Conservation (phyloP, 2,888 invertebrate genomes). For the Parnassius apollo region DNA sequence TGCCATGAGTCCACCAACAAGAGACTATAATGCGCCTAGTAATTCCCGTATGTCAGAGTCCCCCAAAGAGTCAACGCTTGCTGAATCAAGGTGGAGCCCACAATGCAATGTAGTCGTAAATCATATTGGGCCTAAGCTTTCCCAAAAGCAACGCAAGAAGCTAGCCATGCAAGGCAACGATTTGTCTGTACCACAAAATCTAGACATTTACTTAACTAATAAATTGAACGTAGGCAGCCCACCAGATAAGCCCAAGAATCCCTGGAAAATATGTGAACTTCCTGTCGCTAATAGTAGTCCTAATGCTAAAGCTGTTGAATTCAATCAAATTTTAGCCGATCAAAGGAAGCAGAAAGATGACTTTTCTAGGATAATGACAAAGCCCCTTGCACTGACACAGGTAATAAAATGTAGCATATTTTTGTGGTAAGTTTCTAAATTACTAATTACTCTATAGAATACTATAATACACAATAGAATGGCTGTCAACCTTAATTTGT, state of each 20-base stretch:
- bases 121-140: conserved; percentile 78
- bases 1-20: conserved; percentile 38
- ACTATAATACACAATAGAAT: too few species aligned
- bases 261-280: conserved; percentile 61
- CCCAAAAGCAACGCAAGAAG: conserved; percentile 84
- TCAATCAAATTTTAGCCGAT: conserved; percentile 84
- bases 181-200: conserved; percentile 42
- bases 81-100: conserved; percentile 50
- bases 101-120: conserved; percentile 63
- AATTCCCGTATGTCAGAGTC: conserved; percentile 60
- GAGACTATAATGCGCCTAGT: conserved; percentile 37
- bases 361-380: conserved; percentile 85
- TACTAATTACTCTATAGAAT: too few species aligned
- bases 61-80: conserved; percentile 53
- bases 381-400: conserved; percentile 88
- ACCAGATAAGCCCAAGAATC: conserved; percentile 75
- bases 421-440: too few species aligned
- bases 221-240: conserved; percentile 55
- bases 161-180: conserved; percentile 73
- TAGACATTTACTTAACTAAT: conserved; percentile 51
- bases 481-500: too few species aligned
- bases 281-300: conserved; percentile 60
- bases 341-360: conserved; percentile 88
- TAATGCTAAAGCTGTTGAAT: conserved; percentile 56
- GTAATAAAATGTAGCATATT: conserved; percentile 56